These are phyloP conservation scores for Caenorhabditis afra DNA, from an alignment of 2,888 invertebrate genomes.

Conservation along the genomic window DNA sequence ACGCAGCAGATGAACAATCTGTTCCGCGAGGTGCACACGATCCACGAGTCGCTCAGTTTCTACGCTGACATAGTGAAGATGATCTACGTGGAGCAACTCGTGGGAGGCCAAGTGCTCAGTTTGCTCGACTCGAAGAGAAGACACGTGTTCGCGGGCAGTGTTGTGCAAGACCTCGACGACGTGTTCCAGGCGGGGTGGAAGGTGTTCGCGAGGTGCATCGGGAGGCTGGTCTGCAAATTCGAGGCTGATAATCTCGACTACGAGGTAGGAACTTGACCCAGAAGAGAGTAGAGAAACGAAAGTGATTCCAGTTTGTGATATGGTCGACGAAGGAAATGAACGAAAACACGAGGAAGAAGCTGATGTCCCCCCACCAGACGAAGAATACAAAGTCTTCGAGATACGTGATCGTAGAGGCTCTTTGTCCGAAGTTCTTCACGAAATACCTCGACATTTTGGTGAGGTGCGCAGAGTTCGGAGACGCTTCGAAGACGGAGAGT, in stretches of 20 bases:
- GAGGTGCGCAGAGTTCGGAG: constrained; percentile 60
- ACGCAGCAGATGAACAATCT: constrained; percentile 51
- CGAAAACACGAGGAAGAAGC: constrained; percentile 24
- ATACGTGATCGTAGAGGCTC: constrained; percentile 46
- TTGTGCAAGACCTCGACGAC: constrained; percentile 49
- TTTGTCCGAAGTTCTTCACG: constrained; percentile 51
- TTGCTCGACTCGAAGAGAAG: constrained; percentile 48
- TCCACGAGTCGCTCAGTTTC: constrained; percentile 48
- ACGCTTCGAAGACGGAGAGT: constrained; percentile 34
- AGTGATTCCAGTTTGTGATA: constrained; percentile 49
- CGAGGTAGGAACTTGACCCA: constrained; percentile 31
- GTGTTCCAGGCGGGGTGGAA: constrained; percentile 54
- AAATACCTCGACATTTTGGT: constrained; percentile 57
- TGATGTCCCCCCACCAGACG: constrained; percentile 12
- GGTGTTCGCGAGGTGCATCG: constrained; percentile 52
- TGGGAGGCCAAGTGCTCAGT: constrained; percentile 58
- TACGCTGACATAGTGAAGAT: constrained; percentile 43
- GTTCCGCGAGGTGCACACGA: constrained; percentile 53
- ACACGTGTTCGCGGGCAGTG: constrained; percentile 42
- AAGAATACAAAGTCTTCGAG: constrained; percentile 24
- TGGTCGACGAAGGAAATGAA: constrained; percentile 55
- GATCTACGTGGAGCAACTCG: constrained; percentile 50
- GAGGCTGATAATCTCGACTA: constrained; percentile 50
- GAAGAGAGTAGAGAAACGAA: too few relatives aligned
- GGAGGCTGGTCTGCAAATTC: constrained; percentile 50